Percentiles rank a stretch among this genome's conserved stretches.
These are phyloP conservation scores for Capreolus pygargus DNA, from an alignment of 2,113 vertebrate species.

Conservation along the genomic window DNA sequence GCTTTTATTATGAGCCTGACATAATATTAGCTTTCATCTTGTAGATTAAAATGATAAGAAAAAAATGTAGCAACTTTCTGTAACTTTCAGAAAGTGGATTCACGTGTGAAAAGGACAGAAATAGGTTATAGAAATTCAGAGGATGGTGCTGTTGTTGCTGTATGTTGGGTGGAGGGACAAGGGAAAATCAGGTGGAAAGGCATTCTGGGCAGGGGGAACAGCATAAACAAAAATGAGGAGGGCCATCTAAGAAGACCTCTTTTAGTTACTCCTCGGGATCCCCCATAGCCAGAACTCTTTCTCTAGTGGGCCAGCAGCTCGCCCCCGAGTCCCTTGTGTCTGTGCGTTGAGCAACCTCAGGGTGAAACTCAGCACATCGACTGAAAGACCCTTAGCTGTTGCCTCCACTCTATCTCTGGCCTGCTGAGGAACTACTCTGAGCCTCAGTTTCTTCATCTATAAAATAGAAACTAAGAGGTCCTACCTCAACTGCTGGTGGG, in stretches of 20 bases:
- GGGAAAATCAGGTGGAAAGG: not conserved
- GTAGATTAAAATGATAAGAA: not conserved
- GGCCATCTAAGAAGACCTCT: not conserved
- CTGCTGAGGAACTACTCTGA: not conserved
- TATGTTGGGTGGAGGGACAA: too few species aligned
- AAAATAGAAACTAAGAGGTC: not conserved
- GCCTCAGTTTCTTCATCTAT: not conserved
- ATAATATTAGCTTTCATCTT: not conserved
- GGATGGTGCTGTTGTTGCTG: not conserved
- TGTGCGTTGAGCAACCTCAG: not conserved
- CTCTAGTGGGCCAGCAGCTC: not conserved
- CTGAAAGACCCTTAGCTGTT: not conserved
- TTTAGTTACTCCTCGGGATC: not conserved
- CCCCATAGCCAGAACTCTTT: not conserved
- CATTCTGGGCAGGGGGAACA: not conserved
- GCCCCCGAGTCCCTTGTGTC: not conserved
- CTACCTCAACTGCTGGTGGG: not conserved
- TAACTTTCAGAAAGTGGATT: not conserved
- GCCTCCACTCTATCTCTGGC: not conserved
- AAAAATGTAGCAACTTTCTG: not conserved
- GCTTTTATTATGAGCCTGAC: not conserved
- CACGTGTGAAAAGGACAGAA: not conserved
- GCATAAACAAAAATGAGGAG: not conserved
- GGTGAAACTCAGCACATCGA: accelerated
- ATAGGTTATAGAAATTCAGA: not conserved